A percentile compares a stretch with the other conserved stretches of the same genome.
Conservation (phyloP, 2,113 vertebrate genomes). For the Columba janthina region DNA sequence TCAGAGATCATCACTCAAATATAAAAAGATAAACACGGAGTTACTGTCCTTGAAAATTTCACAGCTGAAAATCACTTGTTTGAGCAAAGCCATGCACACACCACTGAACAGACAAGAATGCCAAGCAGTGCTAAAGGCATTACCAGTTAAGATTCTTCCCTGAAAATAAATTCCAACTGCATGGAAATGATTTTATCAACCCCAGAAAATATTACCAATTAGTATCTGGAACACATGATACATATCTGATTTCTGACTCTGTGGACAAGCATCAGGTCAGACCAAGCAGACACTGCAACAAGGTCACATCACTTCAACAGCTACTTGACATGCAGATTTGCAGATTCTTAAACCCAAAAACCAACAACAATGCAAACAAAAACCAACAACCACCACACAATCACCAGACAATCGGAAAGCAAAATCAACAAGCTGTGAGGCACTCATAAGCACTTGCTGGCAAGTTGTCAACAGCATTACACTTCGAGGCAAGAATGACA, state of each 20-base stretch:
- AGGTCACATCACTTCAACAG: not conserved
- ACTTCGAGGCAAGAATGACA: not conserved
- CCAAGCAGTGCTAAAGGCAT: not conserved
- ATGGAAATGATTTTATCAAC: not conserved
- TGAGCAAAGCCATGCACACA: not conserved
- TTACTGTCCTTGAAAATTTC: not conserved
- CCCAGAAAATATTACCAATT: not conserved
- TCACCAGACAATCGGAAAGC: not conserved
- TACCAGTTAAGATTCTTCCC: not conserved
- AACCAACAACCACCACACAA: too few species aligned
- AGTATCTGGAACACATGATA: not conserved
- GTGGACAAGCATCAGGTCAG: not conserved
- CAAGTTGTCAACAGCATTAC: not conserved
- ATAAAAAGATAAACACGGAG: not conserved
- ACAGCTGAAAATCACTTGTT: not conserved
- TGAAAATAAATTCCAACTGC: not conserved
- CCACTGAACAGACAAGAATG: not conserved
- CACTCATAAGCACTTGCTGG: not conserved
- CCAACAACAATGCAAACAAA: too few species aligned
- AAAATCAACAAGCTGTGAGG: not conserved
- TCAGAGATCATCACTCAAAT: not conserved
- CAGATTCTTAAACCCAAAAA: not conserved
- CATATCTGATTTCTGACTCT: not conserved
- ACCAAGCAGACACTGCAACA: not conserved
- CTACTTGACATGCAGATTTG: not conserved